Percentiles rank a stretch among this genome's conserved stretches.
These are phyloP conservation scores for Brachionus koreanus DNA, from an alignment of 1,140 invertebrate genomes.

Conservation along the genomic window DNA sequence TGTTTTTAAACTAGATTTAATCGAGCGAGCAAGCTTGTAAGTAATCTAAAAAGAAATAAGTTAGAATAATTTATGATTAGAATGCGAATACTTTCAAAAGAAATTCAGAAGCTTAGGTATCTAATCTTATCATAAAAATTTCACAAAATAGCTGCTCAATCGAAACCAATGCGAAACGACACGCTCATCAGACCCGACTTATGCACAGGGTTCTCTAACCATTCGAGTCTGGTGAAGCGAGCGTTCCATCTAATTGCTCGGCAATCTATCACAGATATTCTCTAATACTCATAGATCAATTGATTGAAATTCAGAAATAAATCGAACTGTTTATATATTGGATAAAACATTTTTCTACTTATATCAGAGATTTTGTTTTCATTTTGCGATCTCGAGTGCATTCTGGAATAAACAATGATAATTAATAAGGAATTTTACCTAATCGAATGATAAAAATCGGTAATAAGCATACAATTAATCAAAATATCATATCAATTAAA, in stretches of 20 bases:
- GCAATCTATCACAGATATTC: too few species aligned
- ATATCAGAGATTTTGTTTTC: neutral
- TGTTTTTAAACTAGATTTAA: constrained; percentile 8
- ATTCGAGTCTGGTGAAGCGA: too few species aligned
- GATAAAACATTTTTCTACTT: constrained; percentile 4
- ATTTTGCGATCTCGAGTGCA: neutral
- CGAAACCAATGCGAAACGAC: too few species aligned
- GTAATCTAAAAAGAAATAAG: neutral
- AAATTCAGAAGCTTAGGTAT: neutral
- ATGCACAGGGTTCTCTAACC: too few species aligned
- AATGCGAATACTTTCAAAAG: neutral
- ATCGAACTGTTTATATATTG: neutral
- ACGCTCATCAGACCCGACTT: too few species aligned
- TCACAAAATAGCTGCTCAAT: neutral
- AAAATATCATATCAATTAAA: constrained; percentile 11
- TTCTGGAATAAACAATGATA: constrained; percentile 2
- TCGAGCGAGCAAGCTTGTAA: neutral
- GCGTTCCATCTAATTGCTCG: too few species aligned
- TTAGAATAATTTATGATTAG: constrained; percentile 4
- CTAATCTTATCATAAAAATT: neutral
- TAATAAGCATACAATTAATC: neutral
- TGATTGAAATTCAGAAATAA: neutral
- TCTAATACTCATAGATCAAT: too few species aligned
- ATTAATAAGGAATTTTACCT: constrained; percentile 4
- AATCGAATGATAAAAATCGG: constrained; percentile 1